Evolutionary conservation across 2,888 invertebrate genomes (phyloP).

Genomic region (Plusia festucae): DNA sequence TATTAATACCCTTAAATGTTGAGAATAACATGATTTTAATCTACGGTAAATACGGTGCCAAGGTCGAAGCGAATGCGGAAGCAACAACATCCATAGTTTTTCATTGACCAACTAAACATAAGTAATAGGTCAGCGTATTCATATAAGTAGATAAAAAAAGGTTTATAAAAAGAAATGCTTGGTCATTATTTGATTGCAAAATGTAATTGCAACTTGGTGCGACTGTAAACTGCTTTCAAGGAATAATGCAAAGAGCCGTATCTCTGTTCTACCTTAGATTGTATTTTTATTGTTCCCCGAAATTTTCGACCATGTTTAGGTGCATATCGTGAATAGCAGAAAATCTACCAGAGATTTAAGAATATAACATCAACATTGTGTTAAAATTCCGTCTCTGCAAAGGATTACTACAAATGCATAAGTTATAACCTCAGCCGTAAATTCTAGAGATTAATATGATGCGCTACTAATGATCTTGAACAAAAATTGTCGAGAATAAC

Average conservation of each 20-base stretch:
- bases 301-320: too few relatives aligned
- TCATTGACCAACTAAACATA: slow-evolving; percentile 4
- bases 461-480: slow-evolving; percentile 14
- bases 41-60: background rate
- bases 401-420: background rate
- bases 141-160: background rate
- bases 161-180: background rate
- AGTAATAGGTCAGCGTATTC: background rate
- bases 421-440: background rate
- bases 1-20: slow-evolving; percentile 1
- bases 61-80: background rate
- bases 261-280: too few relatives aligned
- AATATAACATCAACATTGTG: too few relatives aligned
- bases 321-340: too few relatives aligned
- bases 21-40: background rate
- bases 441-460: slow-evolving; percentile 5
- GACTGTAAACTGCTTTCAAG: background rate
- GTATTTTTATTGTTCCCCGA: too few relatives aligned
- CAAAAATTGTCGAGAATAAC: slow-evolving; percentile 23
- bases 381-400: too few relatives aligned
- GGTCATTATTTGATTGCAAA: background rate
- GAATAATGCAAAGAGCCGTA: background rate
- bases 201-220: background rate
- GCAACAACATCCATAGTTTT: slow-evolving; percentile 1
- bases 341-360: too few relatives aligned